A percentile compares a stretch with the other conserved stretches of the same genome.
Conservation (phyloP, 1,140 invertebrate species). For the Camponotus vicinus region DNA sequence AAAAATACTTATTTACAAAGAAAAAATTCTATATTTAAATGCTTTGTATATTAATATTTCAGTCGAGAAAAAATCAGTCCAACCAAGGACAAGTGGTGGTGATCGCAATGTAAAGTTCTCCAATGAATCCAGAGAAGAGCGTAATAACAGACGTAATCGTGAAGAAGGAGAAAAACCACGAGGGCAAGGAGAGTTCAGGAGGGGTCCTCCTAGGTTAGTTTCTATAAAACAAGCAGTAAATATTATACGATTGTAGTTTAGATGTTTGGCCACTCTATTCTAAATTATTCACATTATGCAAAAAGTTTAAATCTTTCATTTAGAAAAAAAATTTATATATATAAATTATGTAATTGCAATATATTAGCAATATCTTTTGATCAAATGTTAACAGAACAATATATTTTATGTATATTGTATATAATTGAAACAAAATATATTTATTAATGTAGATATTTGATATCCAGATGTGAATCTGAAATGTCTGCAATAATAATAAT, state of each 20-base stretch:
- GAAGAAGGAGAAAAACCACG: constrained; percentile 87
- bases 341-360: too few relatives aligned
- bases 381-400: neutral
- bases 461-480: neutral
- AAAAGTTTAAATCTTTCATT: too few relatives aligned
- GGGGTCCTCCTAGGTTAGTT: constrained; percentile 82
- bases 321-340: too few relatives aligned
- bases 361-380: too few relatives aligned
- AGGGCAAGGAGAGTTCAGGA: constrained; percentile 80
- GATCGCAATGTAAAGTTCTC: constrained; percentile 86
- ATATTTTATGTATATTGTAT: constrained; percentile 5
- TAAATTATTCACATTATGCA: neutral
- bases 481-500: neutral
- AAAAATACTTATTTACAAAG: neutral
- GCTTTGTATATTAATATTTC: constrained; percentile 15
- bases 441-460: too few relatives aligned
- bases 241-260: neutral
- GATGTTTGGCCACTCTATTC: neutral
- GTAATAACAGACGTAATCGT: constrained; percentile 91
- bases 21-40: neutral
- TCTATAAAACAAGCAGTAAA: constrained; percentile 40
- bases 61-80: constrained; percentile 82
- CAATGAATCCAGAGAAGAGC: constrained; percentile 89
- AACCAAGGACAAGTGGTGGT: constrained; percentile 77
- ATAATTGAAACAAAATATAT: neutral